Percentiles rank a stretch among this genome's conserved stretches.
Evolutionary conservation across 2,113 vertebrate genomes (phyloP).

Genomic region (Heterochromis multidens): DNA sequence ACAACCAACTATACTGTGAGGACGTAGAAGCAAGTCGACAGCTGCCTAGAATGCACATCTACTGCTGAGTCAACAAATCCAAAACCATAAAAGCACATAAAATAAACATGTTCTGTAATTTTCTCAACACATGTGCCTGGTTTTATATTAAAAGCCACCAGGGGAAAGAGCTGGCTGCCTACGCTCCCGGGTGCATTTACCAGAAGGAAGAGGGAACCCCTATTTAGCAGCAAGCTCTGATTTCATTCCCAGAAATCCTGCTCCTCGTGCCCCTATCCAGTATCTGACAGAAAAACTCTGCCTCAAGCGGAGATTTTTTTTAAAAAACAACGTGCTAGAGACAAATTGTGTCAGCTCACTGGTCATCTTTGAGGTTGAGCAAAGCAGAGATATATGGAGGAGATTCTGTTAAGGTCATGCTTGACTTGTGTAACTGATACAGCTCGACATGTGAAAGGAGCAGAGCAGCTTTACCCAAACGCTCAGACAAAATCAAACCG

Average conservation of each 20-base stretch:
- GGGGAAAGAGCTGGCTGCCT: neutral
- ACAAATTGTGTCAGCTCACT: neutral
- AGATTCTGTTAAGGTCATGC: neutral
- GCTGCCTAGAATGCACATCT: constrained; percentile 24
- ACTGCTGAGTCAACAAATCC: constrained; percentile 21
- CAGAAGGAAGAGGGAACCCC: constrained; percentile 52
- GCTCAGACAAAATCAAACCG: neutral
- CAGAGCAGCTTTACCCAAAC: neutral
- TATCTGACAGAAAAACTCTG: neutral
- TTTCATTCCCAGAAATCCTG: constrained; percentile 56
- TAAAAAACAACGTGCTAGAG: neutral
- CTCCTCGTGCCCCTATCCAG: neutral
- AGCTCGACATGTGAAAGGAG: neutral
- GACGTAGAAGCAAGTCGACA: neutral
- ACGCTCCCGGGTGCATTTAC: constrained; percentile 1
- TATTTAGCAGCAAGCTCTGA: constrained; percentile 38
- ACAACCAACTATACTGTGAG: neutral
- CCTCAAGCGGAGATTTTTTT: neutral
- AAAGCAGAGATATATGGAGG: neutral
- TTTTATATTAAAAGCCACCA: constrained; percentile 21
- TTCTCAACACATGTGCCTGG: constrained; percentile 27
- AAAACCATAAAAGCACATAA: constrained; percentile 24
- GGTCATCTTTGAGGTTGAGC: neutral
- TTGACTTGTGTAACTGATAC: neutral
- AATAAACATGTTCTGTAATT: constrained; percentile 40